These are phyloP conservation scores for Drosophila lacertosa DNA, from an alignment of 1,140 invertebrate species.

Conservation along the genomic window DNA sequence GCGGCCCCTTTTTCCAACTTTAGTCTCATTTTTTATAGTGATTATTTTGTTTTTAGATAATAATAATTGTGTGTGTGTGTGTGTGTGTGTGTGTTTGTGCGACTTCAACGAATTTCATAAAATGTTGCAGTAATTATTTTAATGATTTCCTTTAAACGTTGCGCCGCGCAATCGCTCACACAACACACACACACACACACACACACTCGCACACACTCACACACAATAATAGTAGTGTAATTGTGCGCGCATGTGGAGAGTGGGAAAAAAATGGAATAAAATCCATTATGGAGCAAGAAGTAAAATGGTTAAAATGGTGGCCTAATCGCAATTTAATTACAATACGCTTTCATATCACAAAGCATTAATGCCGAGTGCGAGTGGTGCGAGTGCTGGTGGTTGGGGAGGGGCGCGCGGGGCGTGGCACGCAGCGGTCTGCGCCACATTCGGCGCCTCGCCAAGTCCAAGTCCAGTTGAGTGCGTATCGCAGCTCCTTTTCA, in stretches of 20 bases:
- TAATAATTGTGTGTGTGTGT: conserved; percentile 71
- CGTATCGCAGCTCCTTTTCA: conserved; percentile 69
- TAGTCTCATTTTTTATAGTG: conserved; percentile 1
- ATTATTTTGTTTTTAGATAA: conserved; percentile 50
- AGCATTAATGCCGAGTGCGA: conserved; percentile 66
- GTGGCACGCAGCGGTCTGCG: conserved; percentile 28
- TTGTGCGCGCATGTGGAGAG: conserved; percentile 52
- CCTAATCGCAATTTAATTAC: conserved; percentile 83
- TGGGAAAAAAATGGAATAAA: conserved; percentile 75
- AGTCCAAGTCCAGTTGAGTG: conserved; percentile 18
- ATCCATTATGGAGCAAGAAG: conserved; percentile 81
- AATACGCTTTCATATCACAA: conserved; percentile 83
- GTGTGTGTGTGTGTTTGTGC: conserved; percentile 67
- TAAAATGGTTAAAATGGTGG: conserved; percentile 83
- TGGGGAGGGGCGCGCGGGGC: conserved; percentile 7
- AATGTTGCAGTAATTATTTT: conserved; percentile 79
- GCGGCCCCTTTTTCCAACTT: conserved; percentile 37
- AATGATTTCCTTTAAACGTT: conserved; percentile 82
- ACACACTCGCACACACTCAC: conserved; percentile 2
- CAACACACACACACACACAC: conserved; percentile 13
- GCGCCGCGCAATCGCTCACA: conserved; percentile 45
- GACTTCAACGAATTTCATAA: conserved; percentile 75
- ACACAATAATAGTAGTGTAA: conserved; percentile 64
- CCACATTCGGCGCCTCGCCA: conserved; percentile 59
- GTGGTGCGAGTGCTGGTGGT: no score